phyloP scores from a whole-genome alignment of 92 coral and sea anemone genomes.

The Anthopleura xanthogrammica region DNA sequence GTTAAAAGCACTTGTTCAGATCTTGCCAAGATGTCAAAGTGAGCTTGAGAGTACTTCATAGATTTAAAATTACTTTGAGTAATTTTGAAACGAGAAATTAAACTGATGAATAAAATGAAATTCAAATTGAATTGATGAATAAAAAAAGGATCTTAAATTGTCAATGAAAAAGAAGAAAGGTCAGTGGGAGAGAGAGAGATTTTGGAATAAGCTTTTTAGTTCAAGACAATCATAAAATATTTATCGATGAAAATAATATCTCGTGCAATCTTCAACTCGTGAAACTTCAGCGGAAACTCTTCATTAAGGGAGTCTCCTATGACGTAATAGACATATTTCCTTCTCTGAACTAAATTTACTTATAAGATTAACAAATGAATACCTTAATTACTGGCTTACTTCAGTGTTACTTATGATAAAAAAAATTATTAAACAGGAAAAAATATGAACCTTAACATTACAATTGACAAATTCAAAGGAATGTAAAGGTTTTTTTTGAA shows the following conservation, averaged over 20 bases:
- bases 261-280: background rate
- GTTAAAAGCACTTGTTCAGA: background rate
- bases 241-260: background rate
- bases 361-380: background rate
- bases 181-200: no score
- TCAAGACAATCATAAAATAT: no score
- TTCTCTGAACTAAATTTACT: background rate
- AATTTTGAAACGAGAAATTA: background rate
- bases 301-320: conserved; percentile 6
- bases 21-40: background rate
- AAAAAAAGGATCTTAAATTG: no score
- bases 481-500: no score
- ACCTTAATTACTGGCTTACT: background rate
- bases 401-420: no score
- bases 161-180: no score
- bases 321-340: background rate
- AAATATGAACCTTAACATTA: no score
- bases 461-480: no score
- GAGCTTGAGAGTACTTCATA: background rate
- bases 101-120: no score
- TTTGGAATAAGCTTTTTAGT: no score
- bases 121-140: no score
- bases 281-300: background rate
- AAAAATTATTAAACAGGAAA: no score
- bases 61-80: background rate